Evolutionary conservation across 2,113 vertebrate species (phyloP).

Genomic region (Caranx melampygus): DNA sequence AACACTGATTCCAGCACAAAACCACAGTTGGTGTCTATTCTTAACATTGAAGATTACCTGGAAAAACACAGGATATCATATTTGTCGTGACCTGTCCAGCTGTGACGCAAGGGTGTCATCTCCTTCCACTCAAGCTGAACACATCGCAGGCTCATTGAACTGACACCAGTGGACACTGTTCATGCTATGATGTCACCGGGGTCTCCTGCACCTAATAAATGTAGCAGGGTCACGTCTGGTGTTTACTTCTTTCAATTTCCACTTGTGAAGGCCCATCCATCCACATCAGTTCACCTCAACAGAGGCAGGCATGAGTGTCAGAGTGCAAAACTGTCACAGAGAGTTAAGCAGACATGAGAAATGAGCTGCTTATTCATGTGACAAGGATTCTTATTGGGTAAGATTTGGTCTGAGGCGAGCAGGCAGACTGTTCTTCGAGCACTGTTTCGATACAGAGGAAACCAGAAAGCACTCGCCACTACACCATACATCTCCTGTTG

Average conservation of each 20-base stretch:
- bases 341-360: conserved; percentile 9
- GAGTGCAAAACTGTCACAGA: conserved; percentile 8
- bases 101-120: not conserved
- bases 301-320: conserved; percentile 7
- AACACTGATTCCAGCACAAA: not conserved
- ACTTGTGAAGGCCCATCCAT: conserved; percentile 8
- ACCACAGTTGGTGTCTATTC: not conserved
- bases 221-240: conserved; percentile 21
- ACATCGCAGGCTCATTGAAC: not conserved
- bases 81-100: not conserved
- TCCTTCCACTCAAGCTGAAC: conserved; percentile 1
- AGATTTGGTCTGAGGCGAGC: conserved; percentile 46
- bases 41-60: not conserved
- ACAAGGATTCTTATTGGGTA: conserved; percentile 29
- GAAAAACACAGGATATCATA: not conserved
- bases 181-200: not conserved
- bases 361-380: conserved; percentile 19
- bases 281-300: conserved; percentile 37
- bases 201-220: conserved; percentile 23
- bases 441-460: conserved; percentile 11
- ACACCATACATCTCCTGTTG: conserved; percentile 9
- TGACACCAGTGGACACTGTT: not conserved
- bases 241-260: conserved; percentile 31
- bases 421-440: conserved; percentile 28
- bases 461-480: not conserved